Conservation (phyloP, 2,888 invertebrate species). For the Ethmia dodecea region DNA sequence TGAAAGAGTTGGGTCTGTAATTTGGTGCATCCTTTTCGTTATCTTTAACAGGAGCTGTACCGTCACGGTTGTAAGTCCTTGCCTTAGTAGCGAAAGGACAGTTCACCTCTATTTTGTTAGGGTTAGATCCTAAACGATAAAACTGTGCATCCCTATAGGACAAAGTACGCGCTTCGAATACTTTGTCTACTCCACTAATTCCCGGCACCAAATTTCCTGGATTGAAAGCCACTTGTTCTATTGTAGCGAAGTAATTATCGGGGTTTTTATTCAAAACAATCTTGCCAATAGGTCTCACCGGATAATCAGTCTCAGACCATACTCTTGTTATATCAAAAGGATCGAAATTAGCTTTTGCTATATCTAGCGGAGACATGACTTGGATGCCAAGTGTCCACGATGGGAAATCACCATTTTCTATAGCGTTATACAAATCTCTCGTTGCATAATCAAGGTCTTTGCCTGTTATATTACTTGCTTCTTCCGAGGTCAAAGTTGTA, state of each 20-base stretch:
- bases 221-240: conserved; percentile 71
- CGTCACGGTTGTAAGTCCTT: conserved; percentile 20
- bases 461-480: conserved; percentile 79
- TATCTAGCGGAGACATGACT: conserved; percentile 50
- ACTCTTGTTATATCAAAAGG: conserved; percentile 64
- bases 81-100: conserved; percentile 23
- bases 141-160: conserved; percentile 77
- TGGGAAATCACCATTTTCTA: conserved; percentile 79
- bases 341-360: conserved; percentile 48
- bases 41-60: conserved; percentile 80
- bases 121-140: conserved; percentile 33
- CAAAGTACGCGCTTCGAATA: conserved; percentile 68
- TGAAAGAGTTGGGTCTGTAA: conserved; percentile 94
- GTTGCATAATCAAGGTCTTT: conserved; percentile 89
- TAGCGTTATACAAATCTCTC: conserved; percentile 90
- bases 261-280: conserved; percentile 67
- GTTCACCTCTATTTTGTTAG: conserved; percentile 32
- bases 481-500: conserved; percentile 80
- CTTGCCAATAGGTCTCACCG: conserved; percentile 65
- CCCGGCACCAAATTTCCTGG: conserved; percentile 48
- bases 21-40: conserved; percentile 91
- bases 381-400: conserved; percentile 60
- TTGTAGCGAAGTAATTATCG: conserved; percentile 64
- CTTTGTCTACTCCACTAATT: conserved; percentile 68
- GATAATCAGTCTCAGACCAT: conserved; percentile 62